These are phyloP conservation scores for Stenodema calcarata DNA, from an alignment of 2,888 invertebrate genomes.

Conservation along the genomic window DNA sequence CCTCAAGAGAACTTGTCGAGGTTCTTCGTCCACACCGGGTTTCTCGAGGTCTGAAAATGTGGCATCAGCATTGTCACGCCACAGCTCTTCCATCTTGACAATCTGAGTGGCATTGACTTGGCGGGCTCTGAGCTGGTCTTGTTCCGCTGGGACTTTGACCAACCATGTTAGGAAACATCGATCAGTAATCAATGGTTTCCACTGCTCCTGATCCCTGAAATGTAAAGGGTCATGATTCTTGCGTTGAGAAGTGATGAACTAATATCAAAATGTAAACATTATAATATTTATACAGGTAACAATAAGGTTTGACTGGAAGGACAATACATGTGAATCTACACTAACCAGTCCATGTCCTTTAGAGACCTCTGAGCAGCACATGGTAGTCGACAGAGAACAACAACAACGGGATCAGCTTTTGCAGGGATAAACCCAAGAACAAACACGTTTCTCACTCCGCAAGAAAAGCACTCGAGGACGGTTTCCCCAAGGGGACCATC, in stretches of 20 bases:
- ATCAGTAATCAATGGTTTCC: conserved; percentile 97
- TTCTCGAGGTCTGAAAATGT: conserved; percentile 98
- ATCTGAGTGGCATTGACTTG: conserved; percentile 98
- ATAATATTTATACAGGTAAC: too few relatives aligned
- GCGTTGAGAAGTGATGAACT: background rate
- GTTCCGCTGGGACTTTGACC: conserved; percentile 95
- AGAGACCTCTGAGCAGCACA: conserved; percentile 96
- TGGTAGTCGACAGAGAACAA: conserved; percentile 94
- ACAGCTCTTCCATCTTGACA: conserved; percentile 95
- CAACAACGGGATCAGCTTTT: conserved; percentile 97
- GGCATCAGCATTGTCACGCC: conserved; percentile 98
- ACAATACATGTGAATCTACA: background rate
- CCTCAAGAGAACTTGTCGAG: conserved; percentile 77
- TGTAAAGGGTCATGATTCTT: background rate
- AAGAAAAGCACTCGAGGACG: conserved; percentile 97
- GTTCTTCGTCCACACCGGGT: conserved; percentile 97
- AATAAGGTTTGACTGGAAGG: too few relatives aligned
- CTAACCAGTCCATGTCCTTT: conserved; percentile 95
- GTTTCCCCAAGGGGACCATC: conserved; percentile 98
- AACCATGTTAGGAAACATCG: conserved; percentile 96
- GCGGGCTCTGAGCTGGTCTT: conserved; percentile 92
- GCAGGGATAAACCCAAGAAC: conserved; percentile 98
- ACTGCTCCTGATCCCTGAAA: conserved; percentile 89
- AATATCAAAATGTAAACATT: background rate
- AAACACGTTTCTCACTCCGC: conserved; percentile 97